phyloP scores from a whole-genome alignment of 2,888 invertebrate species.

The Torymus tubicola region DNA sequence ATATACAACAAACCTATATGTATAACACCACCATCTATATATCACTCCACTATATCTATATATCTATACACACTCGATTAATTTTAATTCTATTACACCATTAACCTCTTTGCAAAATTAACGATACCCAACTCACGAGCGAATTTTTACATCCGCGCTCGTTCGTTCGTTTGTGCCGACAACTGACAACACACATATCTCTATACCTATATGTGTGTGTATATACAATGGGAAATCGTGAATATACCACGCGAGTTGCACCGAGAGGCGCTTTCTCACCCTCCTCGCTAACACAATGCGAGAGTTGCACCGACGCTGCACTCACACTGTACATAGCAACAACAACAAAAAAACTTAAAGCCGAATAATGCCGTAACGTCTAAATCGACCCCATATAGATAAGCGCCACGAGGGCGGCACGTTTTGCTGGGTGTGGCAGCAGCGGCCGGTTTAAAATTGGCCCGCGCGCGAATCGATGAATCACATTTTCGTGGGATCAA shows the following conservation, averaged over 20 bases:
- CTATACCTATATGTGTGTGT: no score
- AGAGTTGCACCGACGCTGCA: slow-evolving; percentile 10
- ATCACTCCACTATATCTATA: no score
- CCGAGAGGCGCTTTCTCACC: slow-evolving; percentile 40
- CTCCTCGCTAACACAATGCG: slow-evolving; percentile 29
- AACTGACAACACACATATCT: no score
- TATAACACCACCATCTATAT: no score
- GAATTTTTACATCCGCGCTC: not conserved
- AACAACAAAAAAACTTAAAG: not conserved
- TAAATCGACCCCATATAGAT: slow-evolving; percentile 43
- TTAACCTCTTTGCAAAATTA: no score
- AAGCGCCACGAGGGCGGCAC: slow-evolving; percentile 27
- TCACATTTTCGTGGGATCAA: slow-evolving; percentile 19
- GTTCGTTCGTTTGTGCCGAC: not conserved
- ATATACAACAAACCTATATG: no score
- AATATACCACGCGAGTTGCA: not conserved
- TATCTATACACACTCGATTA: no score
- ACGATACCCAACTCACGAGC: not conserved
- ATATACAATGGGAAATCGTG: slow-evolving; percentile 29
- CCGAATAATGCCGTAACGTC: slow-evolving; percentile 33
- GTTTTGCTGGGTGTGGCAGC: slow-evolving; percentile 47
- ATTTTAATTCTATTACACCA: no score
- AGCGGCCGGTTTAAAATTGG: slow-evolving; percentile 14
- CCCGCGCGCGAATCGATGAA: slow-evolving; percentile 27
- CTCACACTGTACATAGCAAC: no score